Evolutionary conservation across 1,140 invertebrate species (phyloP).

Genomic region (Drosophila punjabiensis): DNA sequence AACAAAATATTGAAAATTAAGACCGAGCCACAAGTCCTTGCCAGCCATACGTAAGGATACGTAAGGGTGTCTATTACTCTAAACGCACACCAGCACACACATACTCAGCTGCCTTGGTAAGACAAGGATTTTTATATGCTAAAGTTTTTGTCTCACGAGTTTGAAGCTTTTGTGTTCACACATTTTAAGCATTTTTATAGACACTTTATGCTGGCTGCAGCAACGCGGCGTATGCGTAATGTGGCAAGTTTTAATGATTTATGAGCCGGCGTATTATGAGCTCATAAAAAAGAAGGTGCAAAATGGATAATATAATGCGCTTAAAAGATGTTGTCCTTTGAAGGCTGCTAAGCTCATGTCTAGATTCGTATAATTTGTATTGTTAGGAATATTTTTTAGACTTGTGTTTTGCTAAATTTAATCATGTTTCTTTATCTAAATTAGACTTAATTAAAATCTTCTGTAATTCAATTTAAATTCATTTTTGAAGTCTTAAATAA

Average conservation of each 20-base stretch:
- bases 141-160: constrained; percentile 63
- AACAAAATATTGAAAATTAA: constrained; percentile 77
- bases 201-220: constrained; percentile 66
- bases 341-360: background rate
- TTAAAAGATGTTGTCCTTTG: constrained; percentile 17
- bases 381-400: background rate
- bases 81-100: constrained; percentile 6
- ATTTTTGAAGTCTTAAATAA: too few species aligned
- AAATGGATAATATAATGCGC: constrained; percentile 46
- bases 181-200: constrained; percentile 75
- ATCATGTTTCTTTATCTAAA: too few species aligned
- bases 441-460: too few species aligned
- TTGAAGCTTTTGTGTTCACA: constrained; percentile 56
- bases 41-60: constrained; percentile 16
- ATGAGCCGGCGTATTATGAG: constrained; percentile 45
- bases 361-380: background rate
- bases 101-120: constrained; percentile 1
- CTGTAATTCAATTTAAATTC: background rate
- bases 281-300: constrained; percentile 42
- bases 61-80: constrained; percentile 43
- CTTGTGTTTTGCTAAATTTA: background rate
- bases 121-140: constrained; percentile 56
- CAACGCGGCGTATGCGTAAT: constrained; percentile 70
- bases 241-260: constrained; percentile 72
- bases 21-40: constrained; percentile 41